Conservation (phyloP, 2,888 invertebrate species). For the Salticus scenicus region DNA sequence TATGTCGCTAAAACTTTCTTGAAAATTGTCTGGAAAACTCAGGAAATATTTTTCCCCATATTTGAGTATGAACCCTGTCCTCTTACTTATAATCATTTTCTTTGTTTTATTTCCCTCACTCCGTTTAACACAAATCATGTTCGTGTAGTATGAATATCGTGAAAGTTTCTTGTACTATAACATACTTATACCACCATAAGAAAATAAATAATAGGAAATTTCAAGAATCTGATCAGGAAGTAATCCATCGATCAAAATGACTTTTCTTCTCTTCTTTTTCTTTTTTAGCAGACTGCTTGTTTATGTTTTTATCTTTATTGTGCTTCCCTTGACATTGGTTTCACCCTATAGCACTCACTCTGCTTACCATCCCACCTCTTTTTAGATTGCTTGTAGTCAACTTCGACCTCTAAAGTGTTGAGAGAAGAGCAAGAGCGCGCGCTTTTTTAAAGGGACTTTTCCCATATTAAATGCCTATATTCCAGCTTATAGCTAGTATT, state of each 20-base stretch:
- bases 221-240: slow-evolving; percentile 19
- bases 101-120: no score
- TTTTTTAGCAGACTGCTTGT: slow-evolving; percentile 3
- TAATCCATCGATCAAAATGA: neutral
- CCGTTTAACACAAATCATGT: no score
- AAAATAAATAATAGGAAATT: no score
- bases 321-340: slow-evolving; percentile 32
- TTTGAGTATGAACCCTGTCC: no score
- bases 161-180: no score
- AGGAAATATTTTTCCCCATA: no score
- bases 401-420: slow-evolving; percentile 33
- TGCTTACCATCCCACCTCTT: slow-evolving; percentile 18
- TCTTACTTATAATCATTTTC: no score
- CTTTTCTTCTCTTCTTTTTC: slow-evolving; percentile 1
- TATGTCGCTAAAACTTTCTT: no score
- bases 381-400: slow-evolving; percentile 28
- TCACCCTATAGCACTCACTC: slow-evolving; percentile 4
- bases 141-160: no score
- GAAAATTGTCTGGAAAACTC: no score
- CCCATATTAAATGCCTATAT: neutral
- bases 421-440: neutral
- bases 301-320: neutral
- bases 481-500: no score
- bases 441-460: neutral
- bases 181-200: no score